Base-by-base conservation (phyloP, 2,113 vertebrate genomes). In the Notechis scutatus region DNA sequence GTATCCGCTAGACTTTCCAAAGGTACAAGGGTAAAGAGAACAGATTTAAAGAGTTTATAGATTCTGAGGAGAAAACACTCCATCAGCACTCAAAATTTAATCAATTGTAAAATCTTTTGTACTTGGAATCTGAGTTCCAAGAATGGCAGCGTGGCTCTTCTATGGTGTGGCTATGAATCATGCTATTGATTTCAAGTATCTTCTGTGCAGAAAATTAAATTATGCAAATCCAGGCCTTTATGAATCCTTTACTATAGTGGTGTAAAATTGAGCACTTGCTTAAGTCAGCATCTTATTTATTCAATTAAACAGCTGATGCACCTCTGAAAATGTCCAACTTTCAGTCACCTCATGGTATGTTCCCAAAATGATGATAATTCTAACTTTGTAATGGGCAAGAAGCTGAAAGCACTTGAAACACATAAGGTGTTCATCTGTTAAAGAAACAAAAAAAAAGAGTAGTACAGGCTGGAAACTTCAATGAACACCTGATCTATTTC, bases 141-240 rank as follows among this genome's bases (percentile, higher is more conserved):
- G 97, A 97, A 97, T 94, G 91, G 95, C 95, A 93, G 97, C 97
- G 94, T 90, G 95, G 97, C 96, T 96, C 95, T 94, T 97, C 94
- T 95, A 96, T 93, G 94, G 97, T 96, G 96, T 96, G 97, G 97
- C 97, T 98, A 97, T 98, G 98, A 99, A 98, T 98, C 98, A 98
- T 97, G 97, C 96, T 98, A 98, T 97, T 97, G 98, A 98, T 98
- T 98, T 97, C 97, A 98, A 97, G 97, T 98, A 98, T 97, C 96
- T 97, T 97, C 97, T 96, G 95, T 97, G 98, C 96, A 98, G 97
- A 98, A 98, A 98, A 99, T 98, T 97, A 97, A 98, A 98, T 99
- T 99, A 99, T 98, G 98, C 97, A 98, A 97, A 97, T 96, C 95
- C 92, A 95, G 95, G 96, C 92, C 95, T 97, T 97, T 95, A 96